phyloP scores from a whole-genome alignment of 2,888 invertebrate species.

The Brachypterus glaber region DNA sequence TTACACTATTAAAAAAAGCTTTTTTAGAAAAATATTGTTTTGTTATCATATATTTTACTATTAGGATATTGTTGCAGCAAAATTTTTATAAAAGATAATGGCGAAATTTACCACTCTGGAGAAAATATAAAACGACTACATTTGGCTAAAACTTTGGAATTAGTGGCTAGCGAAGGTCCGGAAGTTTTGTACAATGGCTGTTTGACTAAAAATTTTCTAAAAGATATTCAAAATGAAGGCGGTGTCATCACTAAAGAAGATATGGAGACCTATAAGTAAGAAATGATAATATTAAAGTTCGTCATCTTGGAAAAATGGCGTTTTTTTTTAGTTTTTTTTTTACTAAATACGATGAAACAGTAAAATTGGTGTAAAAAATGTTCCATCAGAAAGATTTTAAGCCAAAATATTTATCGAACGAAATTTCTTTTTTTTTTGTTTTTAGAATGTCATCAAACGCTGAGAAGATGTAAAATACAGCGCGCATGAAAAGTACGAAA shows the following conservation, averaged over 20 bases:
- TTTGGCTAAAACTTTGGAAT: constrained; percentile 46
- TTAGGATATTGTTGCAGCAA: constrained; percentile 9
- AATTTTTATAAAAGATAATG: constrained; percentile 12
- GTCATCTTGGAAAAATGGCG: too few species aligned
- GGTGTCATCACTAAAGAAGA: constrained; percentile 75
- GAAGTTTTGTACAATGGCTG: constrained; percentile 49
- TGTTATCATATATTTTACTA: not conserved
- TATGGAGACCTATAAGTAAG: constrained; percentile 60
- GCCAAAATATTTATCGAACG: too few species aligned
- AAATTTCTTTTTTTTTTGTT: too few species aligned
- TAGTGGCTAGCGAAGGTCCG: constrained; percentile 46
- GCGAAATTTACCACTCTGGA: not conserved
- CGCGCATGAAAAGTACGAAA: too few species aligned
- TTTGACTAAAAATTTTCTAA: constrained; percentile 39
- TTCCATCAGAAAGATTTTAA: too few species aligned
- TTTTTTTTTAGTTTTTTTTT: too few species aligned
- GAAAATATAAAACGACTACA: constrained; percentile 28
- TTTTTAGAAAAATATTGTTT: not conserved
- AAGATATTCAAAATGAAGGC: constrained; percentile 43
- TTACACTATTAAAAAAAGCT: too few species aligned
- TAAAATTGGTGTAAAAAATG: too few species aligned
- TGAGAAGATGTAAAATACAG: too few species aligned
- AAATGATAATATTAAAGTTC: too few species aligned
- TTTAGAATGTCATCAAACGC: too few species aligned
- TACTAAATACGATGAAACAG: too few species aligned